Evolutionary conservation across 2,888 invertebrate genomes (phyloP).

Genomic region (Agonopterix arenella): DNA sequence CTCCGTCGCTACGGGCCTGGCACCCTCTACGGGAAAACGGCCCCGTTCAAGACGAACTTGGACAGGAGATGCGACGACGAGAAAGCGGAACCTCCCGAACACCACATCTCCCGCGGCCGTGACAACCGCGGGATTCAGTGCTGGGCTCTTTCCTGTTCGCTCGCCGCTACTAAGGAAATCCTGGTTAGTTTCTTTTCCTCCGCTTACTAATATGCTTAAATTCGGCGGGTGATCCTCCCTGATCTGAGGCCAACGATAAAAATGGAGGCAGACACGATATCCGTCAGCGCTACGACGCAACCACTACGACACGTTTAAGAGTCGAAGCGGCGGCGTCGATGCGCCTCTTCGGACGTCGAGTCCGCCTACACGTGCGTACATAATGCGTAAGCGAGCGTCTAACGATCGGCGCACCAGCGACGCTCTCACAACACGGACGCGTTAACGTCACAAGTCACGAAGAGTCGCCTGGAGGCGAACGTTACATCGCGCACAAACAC

Average conservation of each 20-base stretch:
- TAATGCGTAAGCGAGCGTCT: slow-evolving; percentile 1
- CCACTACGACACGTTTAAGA: slow-evolving; percentile 8
- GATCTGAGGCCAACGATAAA: slow-evolving; percentile 51
- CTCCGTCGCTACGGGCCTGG: slow-evolving; percentile 67
- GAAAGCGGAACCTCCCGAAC: slow-evolving; percentile 62
- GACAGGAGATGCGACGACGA: slow-evolving; percentile 37
- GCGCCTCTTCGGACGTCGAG: slow-evolving; percentile 21
- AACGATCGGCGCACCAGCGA: background rate
- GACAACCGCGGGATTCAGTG: slow-evolving; percentile 67
- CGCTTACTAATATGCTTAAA: slow-evolving; percentile 83
- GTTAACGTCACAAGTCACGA: background rate
- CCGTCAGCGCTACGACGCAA: slow-evolving; percentile 13
- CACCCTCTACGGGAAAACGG: slow-evolving; percentile 70
- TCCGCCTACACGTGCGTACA: slow-evolving; percentile 12
- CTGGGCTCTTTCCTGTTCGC: slow-evolving; percentile 77
- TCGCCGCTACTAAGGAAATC: slow-evolving; percentile 50
- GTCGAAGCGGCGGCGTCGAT: slow-evolving; percentile 18
- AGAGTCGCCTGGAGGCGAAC: background rate
- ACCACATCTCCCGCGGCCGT: slow-evolving; percentile 67
- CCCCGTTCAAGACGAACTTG: slow-evolving; percentile 71
- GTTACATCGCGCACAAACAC: background rate
- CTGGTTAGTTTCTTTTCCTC: slow-evolving; percentile 80
- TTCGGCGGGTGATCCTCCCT: slow-evolving; percentile 65
- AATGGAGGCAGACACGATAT: slow-evolving; percentile 24
- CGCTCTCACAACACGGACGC: background rate